Base-by-base conservation (phyloP, 1,140 invertebrate species). In the Cyclina sinensis region DNA sequence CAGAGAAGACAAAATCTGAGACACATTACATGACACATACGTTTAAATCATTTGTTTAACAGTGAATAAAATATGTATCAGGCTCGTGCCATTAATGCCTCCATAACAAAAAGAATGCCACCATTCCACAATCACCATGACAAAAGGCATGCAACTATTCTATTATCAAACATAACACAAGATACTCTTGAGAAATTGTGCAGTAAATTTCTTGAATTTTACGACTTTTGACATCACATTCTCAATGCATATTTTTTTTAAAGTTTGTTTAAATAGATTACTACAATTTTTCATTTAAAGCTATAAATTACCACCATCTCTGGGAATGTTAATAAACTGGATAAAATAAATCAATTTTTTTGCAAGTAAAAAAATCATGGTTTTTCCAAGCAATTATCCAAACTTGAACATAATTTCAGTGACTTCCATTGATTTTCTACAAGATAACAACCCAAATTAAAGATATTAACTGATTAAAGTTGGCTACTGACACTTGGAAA, bases 1-100 rank as follows among this genome's bases (percentile, higher is more conserved):
- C 65, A 37, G 1, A 35, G n/a, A 27, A 70, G 65, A 70, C 65
- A 39, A 14, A 7, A 37, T 37, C 65, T 12, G 65, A 35, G 32
- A 70, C 32, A 70, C 9, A 27, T 70, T 70, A 70, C 65, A 27
- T 70, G 65, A 9, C 21, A 27, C 32, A 37, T 16, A 16, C 37
- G 24, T 39, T 70, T 70, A 70, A 70, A 70, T 70, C 65, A 70
- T 70, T n/a, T 70, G 65, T 39, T 16, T 39, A 70, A 37, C 37
- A 16, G 35, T 37, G 3, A 70, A 35, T 5, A 62, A 70, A 70
- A n/a, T 70, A 37, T 70, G 65, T 39, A 70, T 37, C 32, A 37
- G 65, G 37, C 57, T 62, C 57, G 57, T 62, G 57, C 57, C 57
- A 62, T 27, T 62, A 24, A 62, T n/a, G 57, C 57, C 57, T 62